phyloP scores from a whole-genome alignment of 2,888 invertebrate species.

The Drosophila lacicola region DNA sequence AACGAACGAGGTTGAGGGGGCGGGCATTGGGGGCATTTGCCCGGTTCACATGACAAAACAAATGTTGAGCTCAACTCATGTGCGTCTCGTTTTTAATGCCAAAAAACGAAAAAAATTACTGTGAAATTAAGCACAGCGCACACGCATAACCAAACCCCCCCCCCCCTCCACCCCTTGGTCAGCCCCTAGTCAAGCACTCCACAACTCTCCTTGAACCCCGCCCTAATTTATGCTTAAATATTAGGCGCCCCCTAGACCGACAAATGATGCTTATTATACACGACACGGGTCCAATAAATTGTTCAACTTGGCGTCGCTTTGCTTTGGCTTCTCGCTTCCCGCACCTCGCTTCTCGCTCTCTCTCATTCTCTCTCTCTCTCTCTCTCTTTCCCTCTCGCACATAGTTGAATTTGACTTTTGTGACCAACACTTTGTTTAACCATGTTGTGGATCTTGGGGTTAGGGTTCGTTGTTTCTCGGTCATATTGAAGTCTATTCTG shows the following conservation, averaged over 20 bases:
- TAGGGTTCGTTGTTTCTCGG: constrained; percentile 9
- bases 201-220: background rate
- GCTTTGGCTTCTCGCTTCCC: background rate
- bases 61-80: constrained; percentile 36
- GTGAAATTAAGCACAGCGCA: constrained; percentile 53
- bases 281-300: constrained; percentile 66
- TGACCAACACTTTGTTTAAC: constrained; percentile 24
- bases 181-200: background rate
- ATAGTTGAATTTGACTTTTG: constrained; percentile 41
- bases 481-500: constrained; percentile 22
- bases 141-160: constrained; percentile 11
- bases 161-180: no score
- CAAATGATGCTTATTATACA: constrained; percentile 64
- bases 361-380: background rate
- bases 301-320: constrained; percentile 30
- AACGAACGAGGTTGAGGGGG: constrained; percentile 17
- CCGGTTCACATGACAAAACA: constrained; percentile 54
- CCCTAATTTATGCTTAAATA: constrained; percentile 26
- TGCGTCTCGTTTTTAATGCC: constrained; percentile 43
- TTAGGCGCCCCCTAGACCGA: constrained; percentile 27
- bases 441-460: constrained; percentile 5
- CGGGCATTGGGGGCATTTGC: constrained; percentile 2
- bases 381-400: constrained; percentile 3
- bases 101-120: constrained; percentile 41
- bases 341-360: background rate